Conservation (phyloP, 2,113 vertebrate genomes). For the Camelus bactrianus region DNA sequence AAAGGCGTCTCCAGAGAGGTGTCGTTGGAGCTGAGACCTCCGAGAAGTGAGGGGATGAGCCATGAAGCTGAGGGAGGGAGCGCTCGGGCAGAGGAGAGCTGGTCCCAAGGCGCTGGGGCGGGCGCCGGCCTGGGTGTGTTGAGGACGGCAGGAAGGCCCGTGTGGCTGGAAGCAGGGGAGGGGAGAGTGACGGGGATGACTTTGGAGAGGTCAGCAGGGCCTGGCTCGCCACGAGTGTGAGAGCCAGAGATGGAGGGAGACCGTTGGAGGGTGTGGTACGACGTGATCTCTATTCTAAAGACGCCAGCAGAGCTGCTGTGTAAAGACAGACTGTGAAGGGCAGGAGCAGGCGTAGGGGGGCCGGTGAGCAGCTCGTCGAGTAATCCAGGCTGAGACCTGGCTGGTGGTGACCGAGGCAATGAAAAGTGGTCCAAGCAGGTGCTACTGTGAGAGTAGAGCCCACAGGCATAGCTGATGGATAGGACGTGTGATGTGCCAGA, state of each 20-base stretch:
- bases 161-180: not conserved
- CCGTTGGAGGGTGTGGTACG: not conserved
- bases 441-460: not conserved
- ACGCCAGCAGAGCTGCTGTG: not conserved
- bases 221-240: not conserved
- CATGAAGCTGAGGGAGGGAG: not conserved
- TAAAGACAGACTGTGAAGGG: not conserved
- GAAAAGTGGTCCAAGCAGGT: not conserved
- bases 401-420: not conserved
- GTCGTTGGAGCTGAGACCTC: not conserved
- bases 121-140: not conserved
- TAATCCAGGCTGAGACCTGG: not conserved
- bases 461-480: not conserved
- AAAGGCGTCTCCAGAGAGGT: not conserved
- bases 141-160: not conserved
- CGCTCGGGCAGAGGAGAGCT: not conserved
- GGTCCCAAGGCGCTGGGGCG: not conserved
- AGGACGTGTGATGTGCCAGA: not conserved
- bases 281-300: not conserved
- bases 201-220: not conserved
- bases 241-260: not conserved
- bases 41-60: not conserved
- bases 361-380: not conserved
- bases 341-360: not conserved
- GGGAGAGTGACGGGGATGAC: not conserved